Evolutionary conservation across 2,113 vertebrate genomes (phyloP).

Genomic region (Zonotrichia leucophrys): DNA sequence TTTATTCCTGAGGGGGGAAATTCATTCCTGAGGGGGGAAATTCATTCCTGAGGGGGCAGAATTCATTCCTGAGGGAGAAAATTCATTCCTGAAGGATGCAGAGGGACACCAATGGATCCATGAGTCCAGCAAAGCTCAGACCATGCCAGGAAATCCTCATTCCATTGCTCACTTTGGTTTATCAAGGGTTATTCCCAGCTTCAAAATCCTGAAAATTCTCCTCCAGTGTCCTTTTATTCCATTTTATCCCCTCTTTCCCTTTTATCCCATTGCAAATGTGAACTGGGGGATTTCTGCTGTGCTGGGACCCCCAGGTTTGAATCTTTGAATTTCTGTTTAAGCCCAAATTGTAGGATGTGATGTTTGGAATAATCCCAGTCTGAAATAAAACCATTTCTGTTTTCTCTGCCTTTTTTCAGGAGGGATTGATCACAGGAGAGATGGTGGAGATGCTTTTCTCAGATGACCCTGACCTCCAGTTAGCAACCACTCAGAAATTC

Average conservation of each 20-base stretch:
- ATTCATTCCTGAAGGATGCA: background rate
- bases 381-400: background rate
- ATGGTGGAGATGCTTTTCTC: constrained; percentile 99
- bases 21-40: background rate
- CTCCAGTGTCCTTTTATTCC: background rate
- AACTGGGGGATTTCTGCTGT: background rate
- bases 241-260: background rate
- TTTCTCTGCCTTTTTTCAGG: constrained; percentile 70
- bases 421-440: constrained; percentile 93
- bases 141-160: background rate
- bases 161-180: background rate
- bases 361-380: background rate
- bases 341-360: background rate
- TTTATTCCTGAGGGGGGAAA: too few relatives aligned
- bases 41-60: background rate
- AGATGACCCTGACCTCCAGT: constrained; percentile 92
- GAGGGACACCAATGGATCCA: background rate
- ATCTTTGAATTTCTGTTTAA: background rate
- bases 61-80: too few relatives aligned
- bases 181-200: background rate
- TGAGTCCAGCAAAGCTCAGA: background rate
- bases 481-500: constrained; percentile 95
- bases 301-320: background rate
- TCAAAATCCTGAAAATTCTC: background rate
- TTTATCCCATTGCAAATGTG: background rate